phyloP scores from a whole-genome alignment of 2,797 vertebrate genomes.

The Pseudocheirus occidentalis region DNA sequence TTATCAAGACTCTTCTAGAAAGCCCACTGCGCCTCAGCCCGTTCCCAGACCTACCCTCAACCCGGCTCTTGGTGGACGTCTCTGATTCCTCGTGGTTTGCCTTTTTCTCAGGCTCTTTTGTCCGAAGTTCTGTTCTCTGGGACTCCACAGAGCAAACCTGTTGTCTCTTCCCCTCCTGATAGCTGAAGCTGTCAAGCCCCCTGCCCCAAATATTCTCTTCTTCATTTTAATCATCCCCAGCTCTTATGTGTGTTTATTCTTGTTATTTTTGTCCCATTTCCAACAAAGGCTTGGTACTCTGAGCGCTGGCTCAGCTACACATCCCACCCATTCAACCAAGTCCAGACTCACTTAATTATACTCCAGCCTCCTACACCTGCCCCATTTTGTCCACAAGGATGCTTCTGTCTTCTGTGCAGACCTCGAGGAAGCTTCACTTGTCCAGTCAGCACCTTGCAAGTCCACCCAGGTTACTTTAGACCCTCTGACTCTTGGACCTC shows the following conservation, averaged over 20 bases:
- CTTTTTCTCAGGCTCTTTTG: neutral
- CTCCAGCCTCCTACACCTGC: no score
- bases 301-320: neutral
- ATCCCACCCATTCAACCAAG: neutral
- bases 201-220: neutral
- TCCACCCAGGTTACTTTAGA: no score
- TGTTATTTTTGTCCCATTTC: neutral
- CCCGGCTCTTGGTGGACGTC: neutral
- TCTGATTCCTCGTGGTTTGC: fast-evolving
- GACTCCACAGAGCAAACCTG: neutral
- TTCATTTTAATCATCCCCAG: neutral
- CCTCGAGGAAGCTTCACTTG: no score
- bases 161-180: neutral
- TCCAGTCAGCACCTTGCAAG: no score
- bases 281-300: neutral
- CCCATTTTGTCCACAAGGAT: no score
- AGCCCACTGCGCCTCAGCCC: no score
- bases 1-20: neutral
- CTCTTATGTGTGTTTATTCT: no score
- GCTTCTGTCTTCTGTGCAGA: no score
- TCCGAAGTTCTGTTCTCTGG: neutral
- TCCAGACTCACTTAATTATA: neutral
- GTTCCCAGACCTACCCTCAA: no score
- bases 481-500: no score
- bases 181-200: fast-evolving